Conservation (phyloP, 1,140 invertebrate genomes). For the Drosophila bocqueti region DNA sequence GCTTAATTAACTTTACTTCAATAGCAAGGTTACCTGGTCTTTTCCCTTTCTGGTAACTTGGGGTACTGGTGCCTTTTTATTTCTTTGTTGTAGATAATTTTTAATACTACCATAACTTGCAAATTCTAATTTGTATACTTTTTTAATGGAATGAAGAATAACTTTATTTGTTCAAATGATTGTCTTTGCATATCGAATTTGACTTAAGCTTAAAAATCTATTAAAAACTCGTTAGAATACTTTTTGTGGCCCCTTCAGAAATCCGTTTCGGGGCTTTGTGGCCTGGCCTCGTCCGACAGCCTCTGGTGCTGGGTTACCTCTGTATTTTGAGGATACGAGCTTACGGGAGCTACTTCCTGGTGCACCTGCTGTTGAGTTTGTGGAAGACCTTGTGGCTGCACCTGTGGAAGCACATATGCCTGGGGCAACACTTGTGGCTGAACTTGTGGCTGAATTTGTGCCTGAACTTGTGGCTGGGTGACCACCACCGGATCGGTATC, state of each 20-base stretch:
- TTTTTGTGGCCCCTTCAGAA: slow-evolving; percentile 47
- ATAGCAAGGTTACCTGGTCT: too few relatives aligned
- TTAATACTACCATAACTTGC: too few relatives aligned
- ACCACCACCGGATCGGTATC: slow-evolving; percentile 27
- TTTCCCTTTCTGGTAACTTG: too few relatives aligned
- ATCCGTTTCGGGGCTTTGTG: slow-evolving; percentile 82
- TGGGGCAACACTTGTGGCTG: slow-evolving; percentile 13
- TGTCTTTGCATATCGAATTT: slow-evolving; percentile 16
- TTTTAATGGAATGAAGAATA: slow-evolving; percentile 32
- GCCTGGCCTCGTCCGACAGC: slow-evolving; percentile 48
- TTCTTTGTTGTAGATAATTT: too few relatives aligned
- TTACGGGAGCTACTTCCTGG: not conserved
- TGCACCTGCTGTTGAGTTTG: not conserved
- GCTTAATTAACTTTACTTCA: too few relatives aligned
- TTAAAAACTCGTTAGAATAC: slow-evolving; percentile 40
- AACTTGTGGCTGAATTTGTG: slow-evolving; percentile 13
- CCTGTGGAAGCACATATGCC: slow-evolving; percentile 17
- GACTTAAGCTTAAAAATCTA: slow-evolving; percentile 22
- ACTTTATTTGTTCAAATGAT: slow-evolving; percentile 50
- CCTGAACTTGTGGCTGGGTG: slow-evolving; percentile 16
- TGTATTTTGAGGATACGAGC: not conserved
- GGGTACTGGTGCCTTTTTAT: too few relatives aligned
- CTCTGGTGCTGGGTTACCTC: not conserved
- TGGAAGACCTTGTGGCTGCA: not conserved
- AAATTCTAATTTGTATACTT: not conserved